Evolutionary conservation across 2,888 invertebrate genomes (phyloP).

Genomic region (Cremastinae sp.): DNA sequence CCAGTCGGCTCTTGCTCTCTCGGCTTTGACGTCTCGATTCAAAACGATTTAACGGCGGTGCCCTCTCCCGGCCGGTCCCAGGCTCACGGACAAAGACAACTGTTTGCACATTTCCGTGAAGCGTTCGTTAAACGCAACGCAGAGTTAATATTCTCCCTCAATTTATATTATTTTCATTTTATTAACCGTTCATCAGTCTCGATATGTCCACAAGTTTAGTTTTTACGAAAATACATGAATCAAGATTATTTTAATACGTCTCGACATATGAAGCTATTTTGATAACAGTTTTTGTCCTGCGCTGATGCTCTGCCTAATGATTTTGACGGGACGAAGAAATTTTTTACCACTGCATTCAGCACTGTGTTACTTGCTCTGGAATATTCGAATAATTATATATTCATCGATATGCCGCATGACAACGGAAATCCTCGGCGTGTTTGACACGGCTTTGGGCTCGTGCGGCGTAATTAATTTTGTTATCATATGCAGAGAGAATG

Average conservation of each 20-base stretch:
- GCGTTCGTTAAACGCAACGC: slow-evolving; percentile 15
- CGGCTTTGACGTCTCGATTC: slow-evolving; percentile 40
- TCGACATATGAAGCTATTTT: no score
- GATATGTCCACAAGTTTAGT: no score
- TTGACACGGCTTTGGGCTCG: slow-evolving; percentile 19
- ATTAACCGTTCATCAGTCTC: background rate
- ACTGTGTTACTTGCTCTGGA: background rate
- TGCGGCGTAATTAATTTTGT: slow-evolving; percentile 52
- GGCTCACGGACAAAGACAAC: slow-evolving; percentile 18
- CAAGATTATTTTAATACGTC: no score
- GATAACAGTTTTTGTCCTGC: no score
- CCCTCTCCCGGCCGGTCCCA: slow-evolving; percentile 19
- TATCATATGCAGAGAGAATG: slow-evolving; percentile 7
- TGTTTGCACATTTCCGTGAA: slow-evolving; percentile 32
- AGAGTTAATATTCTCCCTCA: slow-evolving; percentile 9
- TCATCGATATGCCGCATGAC: slow-evolving; percentile 44
- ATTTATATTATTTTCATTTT: slow-evolving; percentile 9
- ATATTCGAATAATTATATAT: slow-evolving; percentile 43
- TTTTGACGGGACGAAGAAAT: no score
- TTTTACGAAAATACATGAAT: no score
- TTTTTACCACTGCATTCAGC: slow-evolving; percentile 1
- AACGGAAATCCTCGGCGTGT: slow-evolving; percentile 41
- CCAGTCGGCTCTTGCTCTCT: slow-evolving; percentile 7
- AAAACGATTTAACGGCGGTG: slow-evolving; percentile 45
- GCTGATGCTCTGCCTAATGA: no score